phyloP scores from a whole-genome alignment of 1,140 invertebrate genomes.

The Ylistrum balloti region DNA sequence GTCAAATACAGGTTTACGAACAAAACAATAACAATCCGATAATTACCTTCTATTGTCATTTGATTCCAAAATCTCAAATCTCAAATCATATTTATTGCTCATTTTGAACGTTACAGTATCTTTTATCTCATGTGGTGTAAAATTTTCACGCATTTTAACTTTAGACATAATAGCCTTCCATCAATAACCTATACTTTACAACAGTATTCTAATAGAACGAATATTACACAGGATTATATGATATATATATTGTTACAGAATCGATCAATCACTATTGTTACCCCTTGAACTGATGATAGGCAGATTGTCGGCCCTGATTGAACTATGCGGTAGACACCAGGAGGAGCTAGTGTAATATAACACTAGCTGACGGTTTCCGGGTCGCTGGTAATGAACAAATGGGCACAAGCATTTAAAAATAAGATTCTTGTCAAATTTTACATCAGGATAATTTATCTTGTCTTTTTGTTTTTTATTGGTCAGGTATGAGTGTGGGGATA shows the following conservation, averaged over 20 bases:
- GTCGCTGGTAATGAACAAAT: background rate
- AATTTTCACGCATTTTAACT: constrained; percentile 40
- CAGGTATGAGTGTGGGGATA: constrained; percentile 3
- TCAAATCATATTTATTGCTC: background rate
- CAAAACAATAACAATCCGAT: background rate
- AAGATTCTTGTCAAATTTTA: constrained; percentile 40
- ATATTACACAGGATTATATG: background rate
- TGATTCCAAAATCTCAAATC: background rate
- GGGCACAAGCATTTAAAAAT: background rate
- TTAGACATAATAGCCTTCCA: background rate
- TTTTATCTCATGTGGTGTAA: background rate
- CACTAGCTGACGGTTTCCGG: constrained; percentile 12
- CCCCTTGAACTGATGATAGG: constrained; percentile 13
- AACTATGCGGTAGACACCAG: background rate
- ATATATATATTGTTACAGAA: background rate
- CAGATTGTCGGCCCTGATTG: background rate
- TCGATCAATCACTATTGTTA: background rate
- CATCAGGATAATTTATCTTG: constrained; percentile 25
- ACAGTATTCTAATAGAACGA: background rate
- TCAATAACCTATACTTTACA: background rate
- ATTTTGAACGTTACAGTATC: background rate
- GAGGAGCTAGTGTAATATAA: constrained; percentile 1
- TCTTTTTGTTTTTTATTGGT: constrained; percentile 9
- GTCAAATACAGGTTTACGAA: background rate
- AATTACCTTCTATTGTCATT: background rate